Evolutionary conservation across 2,888 invertebrate species (phyloP), one percentile per base, ranked within the genome.

Genomic region (Rotaria macrura): DNA sequence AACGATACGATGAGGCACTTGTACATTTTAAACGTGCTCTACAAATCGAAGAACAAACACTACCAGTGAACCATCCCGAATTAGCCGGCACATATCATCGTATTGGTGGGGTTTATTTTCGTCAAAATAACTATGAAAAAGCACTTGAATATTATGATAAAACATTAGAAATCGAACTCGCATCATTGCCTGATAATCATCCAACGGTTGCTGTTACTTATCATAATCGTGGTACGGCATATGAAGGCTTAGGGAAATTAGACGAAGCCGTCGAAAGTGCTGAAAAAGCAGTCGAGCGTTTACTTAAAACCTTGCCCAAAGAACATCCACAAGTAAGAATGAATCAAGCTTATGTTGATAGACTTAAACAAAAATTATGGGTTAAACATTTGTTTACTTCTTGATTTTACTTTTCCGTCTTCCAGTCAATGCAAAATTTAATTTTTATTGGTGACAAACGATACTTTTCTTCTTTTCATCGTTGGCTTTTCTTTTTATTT

Each of bases 141-240:
- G 79, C 79, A 9, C 40, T 79, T 12, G 79, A 79, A 43, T 79
- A n/a, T 43, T 79, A 40, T n/a, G 9, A 79, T n/a, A 79, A 79
- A 43, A 79, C 79, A 40, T 25, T 79, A 40, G 43, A 79, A 23
- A 79, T 79, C 12, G 43, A 79, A 79, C 43, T 79, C 4, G 43
- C n/a, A 14, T 25, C 43, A 2, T n/a, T 79, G n/a, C 79, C 79
- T 14, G 79, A 79, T 40, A 25, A 43, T 43, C 40, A 79, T 43
- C 79, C 79, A 25, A 79, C 79, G 9, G 43, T 79, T 43, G 79
- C 79, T 40, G 79, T 43, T 43, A 79, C 79, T 3, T 79, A 79
- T 79, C 43, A 79, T 43, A 79, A 79, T 79, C 79, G 43, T 43
- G 79, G 79, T 43, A 79, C 79, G n/a, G 79, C 79, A 43, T 79